Evolutionary conservation across 2,888 invertebrate species (phyloP).

Genomic region (Synanthedon tipuliformis): DNA sequence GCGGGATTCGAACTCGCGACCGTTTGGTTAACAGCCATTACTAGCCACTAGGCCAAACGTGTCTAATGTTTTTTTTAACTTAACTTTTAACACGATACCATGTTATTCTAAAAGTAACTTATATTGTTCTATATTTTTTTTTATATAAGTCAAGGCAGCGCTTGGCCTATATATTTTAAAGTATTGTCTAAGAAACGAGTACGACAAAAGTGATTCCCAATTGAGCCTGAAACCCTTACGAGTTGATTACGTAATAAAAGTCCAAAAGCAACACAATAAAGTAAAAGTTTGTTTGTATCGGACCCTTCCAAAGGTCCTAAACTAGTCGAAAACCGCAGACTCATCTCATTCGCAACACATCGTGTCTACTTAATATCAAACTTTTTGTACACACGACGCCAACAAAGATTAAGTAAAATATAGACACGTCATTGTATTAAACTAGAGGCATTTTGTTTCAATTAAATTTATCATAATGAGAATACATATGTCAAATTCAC

Average conservation of each 20-base stretch:
- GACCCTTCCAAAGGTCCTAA: neutral
- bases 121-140: too few relatives aligned
- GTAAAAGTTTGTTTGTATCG: neutral
- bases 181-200: neutral
- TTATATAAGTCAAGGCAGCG: too few relatives aligned
- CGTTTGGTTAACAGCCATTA: too few relatives aligned
- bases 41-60: too few relatives aligned
- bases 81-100: too few relatives aligned
- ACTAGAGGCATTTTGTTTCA: neutral
- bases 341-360: conserved; percentile 32
- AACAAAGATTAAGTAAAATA: conserved; percentile 7
- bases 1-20: too few relatives aligned
- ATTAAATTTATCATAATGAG: too few relatives aligned
- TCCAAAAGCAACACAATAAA: neutral
- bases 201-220: neutral
- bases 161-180: too few relatives aligned
- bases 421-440: neutral
- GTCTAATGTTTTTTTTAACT: too few relatives aligned
- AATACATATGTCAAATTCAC: too few relatives aligned
- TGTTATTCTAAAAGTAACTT: too few relatives aligned
- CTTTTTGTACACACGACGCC: conserved; percentile 21
- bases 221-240: neutral
- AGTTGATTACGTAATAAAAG: neutral
- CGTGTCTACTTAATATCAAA: conserved; percentile 31
- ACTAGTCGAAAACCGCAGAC: conserved; percentile 16